Conservation (phyloP, 2,797 vertebrate species). For the Sebastes vulpes region DNA sequence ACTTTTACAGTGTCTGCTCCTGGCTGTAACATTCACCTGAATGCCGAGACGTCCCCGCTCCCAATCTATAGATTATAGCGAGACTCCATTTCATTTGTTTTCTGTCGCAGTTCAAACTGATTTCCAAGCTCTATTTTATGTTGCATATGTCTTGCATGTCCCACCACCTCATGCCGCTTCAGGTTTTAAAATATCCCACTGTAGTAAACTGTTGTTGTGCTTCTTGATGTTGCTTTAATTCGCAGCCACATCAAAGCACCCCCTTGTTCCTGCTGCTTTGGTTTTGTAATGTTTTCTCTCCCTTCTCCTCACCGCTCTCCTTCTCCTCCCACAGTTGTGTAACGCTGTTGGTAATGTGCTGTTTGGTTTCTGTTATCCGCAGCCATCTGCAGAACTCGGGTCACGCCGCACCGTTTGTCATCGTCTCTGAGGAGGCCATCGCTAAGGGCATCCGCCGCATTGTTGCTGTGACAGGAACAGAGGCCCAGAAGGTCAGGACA, state of each 20-base stretch:
- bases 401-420: constrained; percentile 92
- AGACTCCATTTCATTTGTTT: background rate
- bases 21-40: constrained; percentile 40
- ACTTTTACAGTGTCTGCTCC: constrained; percentile 12
- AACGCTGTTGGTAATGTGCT: constrained; percentile 9
- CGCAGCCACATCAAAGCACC: constrained; percentile 17
- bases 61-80: background rate
- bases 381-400: constrained; percentile 95
- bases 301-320: background rate
- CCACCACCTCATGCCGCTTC: background rate
- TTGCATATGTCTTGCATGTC: background rate
- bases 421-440: constrained; percentile 97
- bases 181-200: background rate
- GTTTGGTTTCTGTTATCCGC: constrained; percentile 38
- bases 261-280: constrained; percentile 7
- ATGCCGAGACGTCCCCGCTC: background rate
- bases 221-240: constrained; percentile 9
- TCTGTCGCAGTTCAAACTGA: background rate
- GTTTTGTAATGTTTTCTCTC: constrained; percentile 8
- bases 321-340: constrained; percentile 8
- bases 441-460: constrained; percentile 98
- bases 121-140: background rate
- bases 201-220: background rate
- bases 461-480: constrained; percentile 93
- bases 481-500: constrained; percentile 93